Evolutionary conservation across 2,888 invertebrate genomes (phyloP), one percentile per base, ranked within the genome.

Genomic region (Synergus gifuensis): DNA sequence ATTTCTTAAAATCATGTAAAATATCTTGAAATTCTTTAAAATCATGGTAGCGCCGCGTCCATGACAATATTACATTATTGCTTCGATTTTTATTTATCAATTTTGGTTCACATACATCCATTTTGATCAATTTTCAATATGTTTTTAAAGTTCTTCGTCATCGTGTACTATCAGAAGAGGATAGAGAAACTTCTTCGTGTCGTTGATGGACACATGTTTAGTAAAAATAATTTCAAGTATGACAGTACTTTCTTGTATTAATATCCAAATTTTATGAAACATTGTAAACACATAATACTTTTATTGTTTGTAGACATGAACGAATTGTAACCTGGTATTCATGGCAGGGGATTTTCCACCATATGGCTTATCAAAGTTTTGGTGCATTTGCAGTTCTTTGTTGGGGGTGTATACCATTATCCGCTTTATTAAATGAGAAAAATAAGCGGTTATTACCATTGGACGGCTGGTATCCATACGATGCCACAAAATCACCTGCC

Each of bases 391-490:
- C 86, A 0, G 83, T 87, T 5, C 64, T 84, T 5, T 89, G 83
- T 54, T 90, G 88, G 88, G 85, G 86, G 0, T 81, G 86, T 4
- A 84, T 83, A 1, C 86, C 88, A 2, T 78, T 90, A 4, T 64
- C 81, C 8, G 78, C 86, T 63, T 36, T 86, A 4, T 46, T 87
- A 16, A 77, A 81, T 0, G 84, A 85, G 9, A 78, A 83, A 5
- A 81, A 81, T 4, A 85, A 86, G 58, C 83, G 81, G n/a, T n/a
- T n/a, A 2, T 77, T 89, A 40, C 87, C 88, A 0, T 81, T 87
- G 69, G 86, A 85, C 16, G 89, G 88, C 44, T 90, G 88, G 90
- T 89, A 89, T 49, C 89, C 90, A 5, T 89, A 85, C 63, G 86
- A 90, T 67, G 79, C 82, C 3, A 84, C 84, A 2, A 63, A 76